Conservation (phyloP, 35 echinoderm and acorn worm genomes). For the Holothuria glaberrima region DNA sequence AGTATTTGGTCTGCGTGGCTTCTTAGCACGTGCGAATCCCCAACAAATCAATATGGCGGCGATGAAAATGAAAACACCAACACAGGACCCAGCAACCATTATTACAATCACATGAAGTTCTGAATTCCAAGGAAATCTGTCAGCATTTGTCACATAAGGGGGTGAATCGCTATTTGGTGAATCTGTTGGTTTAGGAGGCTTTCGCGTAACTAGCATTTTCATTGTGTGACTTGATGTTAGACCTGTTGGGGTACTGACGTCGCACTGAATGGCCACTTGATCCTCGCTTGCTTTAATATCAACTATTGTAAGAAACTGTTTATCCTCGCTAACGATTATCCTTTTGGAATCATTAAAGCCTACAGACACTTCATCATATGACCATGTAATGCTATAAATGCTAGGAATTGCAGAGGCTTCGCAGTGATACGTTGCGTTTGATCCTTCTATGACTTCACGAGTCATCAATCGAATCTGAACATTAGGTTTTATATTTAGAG, state of each 20-base stretch:
- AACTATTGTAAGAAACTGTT: conserved; percentile 62
- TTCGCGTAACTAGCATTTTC: conserved; percentile 65
- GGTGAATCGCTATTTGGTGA: no score
- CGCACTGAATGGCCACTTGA: conserved; percentile 58
- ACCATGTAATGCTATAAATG: conserved; percentile 68
- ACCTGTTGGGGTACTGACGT: conserved; percentile 64
- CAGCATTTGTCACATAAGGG: background rate
- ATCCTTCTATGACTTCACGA: conserved; percentile 60
- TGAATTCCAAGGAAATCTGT: conserved; percentile 21
- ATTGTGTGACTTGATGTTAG: conserved; percentile 59
- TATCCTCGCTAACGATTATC: conserved; percentile 58
- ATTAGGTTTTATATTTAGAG: conserved; percentile 69
- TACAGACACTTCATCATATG: conserved; percentile 29
- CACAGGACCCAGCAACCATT: conserved; percentile 66
- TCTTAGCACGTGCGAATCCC: conserved; percentile 65
- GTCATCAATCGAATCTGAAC: conserved; percentile 73
- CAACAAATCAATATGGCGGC: conserved; percentile 79
- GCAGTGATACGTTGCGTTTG: conserved; percentile 84
- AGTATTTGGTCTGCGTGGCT: conserved; percentile 65
- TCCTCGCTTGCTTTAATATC: conserved; percentile 57
- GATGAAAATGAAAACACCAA: conserved; percentile 70
- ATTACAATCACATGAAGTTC: conserved; percentile 75
- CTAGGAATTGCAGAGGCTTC: conserved; percentile 80
- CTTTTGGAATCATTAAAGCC: conserved; percentile 11
- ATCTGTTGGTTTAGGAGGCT: background rate